A percentile compares a stretch with the other conserved stretches of the same genome.
Conservation (phyloP, 2,113 vertebrate genomes). For the sheep (Ovis aries) region DNA sequence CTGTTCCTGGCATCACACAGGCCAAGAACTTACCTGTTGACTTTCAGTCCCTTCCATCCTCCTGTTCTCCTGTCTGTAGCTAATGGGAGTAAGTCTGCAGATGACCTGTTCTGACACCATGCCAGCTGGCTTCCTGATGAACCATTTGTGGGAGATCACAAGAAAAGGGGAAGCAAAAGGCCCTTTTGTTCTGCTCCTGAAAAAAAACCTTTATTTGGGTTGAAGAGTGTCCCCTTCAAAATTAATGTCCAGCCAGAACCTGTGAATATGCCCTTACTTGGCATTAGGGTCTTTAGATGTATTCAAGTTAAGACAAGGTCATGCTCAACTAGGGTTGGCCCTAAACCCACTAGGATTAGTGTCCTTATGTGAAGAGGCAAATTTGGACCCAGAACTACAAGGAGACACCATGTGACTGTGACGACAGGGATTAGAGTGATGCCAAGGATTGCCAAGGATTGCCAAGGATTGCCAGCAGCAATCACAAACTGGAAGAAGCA, state of each 20-base stretch:
- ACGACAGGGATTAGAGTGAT: neutral
- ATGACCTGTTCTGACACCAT: neutral
- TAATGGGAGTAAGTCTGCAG: neutral
- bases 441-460: neutral
- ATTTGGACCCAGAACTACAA: neutral
- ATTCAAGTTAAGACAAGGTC: neutral
- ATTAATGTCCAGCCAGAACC: neutral
- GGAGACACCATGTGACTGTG: neutral
- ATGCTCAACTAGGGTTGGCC: neutral
- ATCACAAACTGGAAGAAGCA: neutral
- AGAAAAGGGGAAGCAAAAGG: neutral
- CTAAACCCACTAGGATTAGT: neutral
- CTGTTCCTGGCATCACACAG: neutral
- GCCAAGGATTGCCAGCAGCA: neutral
- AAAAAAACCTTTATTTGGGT: neutral
- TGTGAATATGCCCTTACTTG: neutral
- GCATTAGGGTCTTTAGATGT: neutral
- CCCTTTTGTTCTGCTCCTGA: neutral
- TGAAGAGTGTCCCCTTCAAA: neutral
- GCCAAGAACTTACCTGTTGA: neutral
- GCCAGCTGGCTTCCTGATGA: neutral
- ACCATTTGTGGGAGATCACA: neutral
- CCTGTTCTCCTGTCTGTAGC: neutral
- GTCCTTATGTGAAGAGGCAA: neutral
- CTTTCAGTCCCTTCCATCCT: neutral